Base-by-base conservation (phyloP, 2,888 invertebrate species). In the Cynaeus angustus region DNA sequence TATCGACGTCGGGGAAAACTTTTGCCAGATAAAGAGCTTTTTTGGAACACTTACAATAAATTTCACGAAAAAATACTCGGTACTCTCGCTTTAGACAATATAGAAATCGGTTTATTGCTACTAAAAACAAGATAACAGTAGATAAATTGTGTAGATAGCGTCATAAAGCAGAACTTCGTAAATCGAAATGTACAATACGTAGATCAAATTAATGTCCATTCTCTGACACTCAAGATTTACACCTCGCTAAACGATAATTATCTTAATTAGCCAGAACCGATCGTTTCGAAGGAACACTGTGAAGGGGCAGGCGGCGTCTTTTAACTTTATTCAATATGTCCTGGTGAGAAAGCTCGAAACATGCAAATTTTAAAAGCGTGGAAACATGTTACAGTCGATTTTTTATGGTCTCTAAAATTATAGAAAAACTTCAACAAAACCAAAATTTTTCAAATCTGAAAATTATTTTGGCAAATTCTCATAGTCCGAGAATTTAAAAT, bases 131-230 rank as follows among this genome's bases (percentile, higher is more conserved):
- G 59, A 59, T 59, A 59, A 59, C 26, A 13, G 33, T 10, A 33
- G 59, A 59, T 59, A 59, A 59, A 59, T 48, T 46, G 13, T 50
- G 8, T 10, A 21, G 61, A 61, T 61, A 61, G 30, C 14, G 61
- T 61, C 61, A 48, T 50, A 50, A 48, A 58, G 9, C 33, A 50
- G 38, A 37, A 37, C 37, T 38, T 37, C 28, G 46, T 38, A 61
- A 61, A 38, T 50, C 61, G 28, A 61, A 61, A 37, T 48, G 46
- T 59, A 9, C 21, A 14, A 37, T 50, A 38, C 37, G 38, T 38
- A 16, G 48, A 61, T 61, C 61, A 61, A 61, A 61, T 61, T 61
- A 61, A 61, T 38, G 61, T 61, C 50, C 38, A 61, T 50, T 48
- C 45, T 21, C 14, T 45, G 61, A 59, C 59, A 45, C 14, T 59